These are phyloP conservation scores for Chrysina gloriosa DNA, from an alignment of 2,888 invertebrate species.

Conservation along the genomic window DNA sequence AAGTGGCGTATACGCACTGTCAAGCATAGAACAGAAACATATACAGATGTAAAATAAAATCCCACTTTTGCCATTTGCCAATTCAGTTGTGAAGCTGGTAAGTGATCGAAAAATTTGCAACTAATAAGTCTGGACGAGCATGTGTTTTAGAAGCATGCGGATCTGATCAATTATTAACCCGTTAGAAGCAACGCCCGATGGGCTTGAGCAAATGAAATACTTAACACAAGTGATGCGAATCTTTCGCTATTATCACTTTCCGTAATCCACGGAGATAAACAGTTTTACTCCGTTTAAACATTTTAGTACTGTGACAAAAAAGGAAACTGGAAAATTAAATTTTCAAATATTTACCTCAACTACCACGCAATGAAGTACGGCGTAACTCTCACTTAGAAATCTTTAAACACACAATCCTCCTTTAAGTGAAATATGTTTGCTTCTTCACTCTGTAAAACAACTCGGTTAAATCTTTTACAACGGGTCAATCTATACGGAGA, in stretches of 20 bases:
- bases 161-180: no score
- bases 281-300: background rate
- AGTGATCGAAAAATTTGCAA: no score
- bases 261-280: background rate
- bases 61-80: no score
- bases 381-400: constrained; percentile 41
- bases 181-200: no score
- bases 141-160: no score
- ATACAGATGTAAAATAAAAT: no score
- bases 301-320: constrained; percentile 2
- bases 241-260: constrained; percentile 13
- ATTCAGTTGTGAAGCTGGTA: no score
- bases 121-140: no score
- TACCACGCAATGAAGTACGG: constrained; percentile 15
- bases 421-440: constrained; percentile 23
- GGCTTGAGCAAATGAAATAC: no score
- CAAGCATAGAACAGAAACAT: no score
- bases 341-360: constrained; percentile 36
- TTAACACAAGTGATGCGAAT: no score
- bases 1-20: no score
- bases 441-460: constrained; percentile 1
- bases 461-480: constrained; percentile 14
- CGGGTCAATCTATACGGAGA: background rate
- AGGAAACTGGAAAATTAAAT: constrained; percentile 17
- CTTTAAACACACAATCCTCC: constrained; percentile 24